Percentiles rank a stretch among this genome's conserved stretches.
phyloP scores from a whole-genome alignment of 2,113 vertebrate species.

The Trematomus loennbergii region DNA sequence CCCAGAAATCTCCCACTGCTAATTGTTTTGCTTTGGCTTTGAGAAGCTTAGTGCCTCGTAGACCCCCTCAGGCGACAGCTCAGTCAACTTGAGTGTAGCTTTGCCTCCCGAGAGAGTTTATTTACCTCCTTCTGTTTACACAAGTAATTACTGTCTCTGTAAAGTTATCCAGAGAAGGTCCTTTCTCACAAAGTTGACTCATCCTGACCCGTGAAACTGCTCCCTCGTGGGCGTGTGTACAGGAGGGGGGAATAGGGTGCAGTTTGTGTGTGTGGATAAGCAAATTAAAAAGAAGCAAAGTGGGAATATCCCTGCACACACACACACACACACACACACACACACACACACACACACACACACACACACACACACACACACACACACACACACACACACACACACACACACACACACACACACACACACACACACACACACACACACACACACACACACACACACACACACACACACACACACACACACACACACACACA shows the following conservation, averaged over 20 bases:
- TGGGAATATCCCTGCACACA: slow-evolving; percentile 27
- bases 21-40: slow-evolving; percentile 18
- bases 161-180: slow-evolving; percentile 19
- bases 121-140: slow-evolving; percentile 51
- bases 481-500: background rate
- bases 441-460: no score
- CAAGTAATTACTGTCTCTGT: slow-evolving; percentile 31
- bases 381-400: no score
- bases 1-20: background rate
- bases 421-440: no score
- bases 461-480: no score
- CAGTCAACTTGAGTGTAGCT: slow-evolving; percentile 2
- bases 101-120: slow-evolving; percentile 20
- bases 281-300: slow-evolving; percentile 46
- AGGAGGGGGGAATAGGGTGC: background rate
- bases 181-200: slow-evolving; percentile 7
- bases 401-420: no score
- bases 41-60: background rate
- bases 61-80: background rate
- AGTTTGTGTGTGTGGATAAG: background rate
- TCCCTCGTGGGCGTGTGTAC: background rate
- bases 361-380: no score
- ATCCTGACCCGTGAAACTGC: slow-evolving; percentile 1
- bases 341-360: no score
- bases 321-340: no score